These are phyloP conservation scores for Brachionus paranguensis DNA, from an alignment of 1,140 invertebrate genomes.

Conservation along the genomic window DNA sequence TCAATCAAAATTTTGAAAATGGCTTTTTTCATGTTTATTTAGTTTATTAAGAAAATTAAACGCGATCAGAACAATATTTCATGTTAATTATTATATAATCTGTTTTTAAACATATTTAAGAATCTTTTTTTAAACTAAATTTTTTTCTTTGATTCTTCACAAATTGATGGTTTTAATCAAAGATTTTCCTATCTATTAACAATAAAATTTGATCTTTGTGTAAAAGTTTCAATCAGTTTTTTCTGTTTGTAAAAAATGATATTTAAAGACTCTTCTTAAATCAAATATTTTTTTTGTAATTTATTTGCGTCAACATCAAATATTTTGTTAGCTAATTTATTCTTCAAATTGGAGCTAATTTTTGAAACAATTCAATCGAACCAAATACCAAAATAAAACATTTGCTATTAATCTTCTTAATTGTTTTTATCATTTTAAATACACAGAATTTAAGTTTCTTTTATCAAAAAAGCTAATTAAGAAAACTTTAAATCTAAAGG, in stretches of 20 bases:
- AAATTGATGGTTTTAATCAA: not conserved
- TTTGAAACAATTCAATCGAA: not conserved
- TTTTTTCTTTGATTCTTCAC: not conserved
- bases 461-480: not conserved
- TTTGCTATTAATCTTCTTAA: not conserved
- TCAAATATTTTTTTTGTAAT: no score
- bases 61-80: not conserved
- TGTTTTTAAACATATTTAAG: not conserved
- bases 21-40: not conserved
- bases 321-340: not conserved
- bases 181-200: not conserved
- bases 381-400: not conserved
- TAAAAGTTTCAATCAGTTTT: not conserved
- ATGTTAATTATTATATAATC: not conserved
- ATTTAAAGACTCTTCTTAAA: not conserved
- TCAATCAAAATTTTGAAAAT: not conserved
- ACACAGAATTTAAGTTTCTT: not conserved
- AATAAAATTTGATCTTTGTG: not conserved
- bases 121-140: not conserved
- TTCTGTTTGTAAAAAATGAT: not conserved
- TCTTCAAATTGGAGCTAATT: not conserved
- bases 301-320: no score
- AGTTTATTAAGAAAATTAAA: not conserved
- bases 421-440: not conserved
- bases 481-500: no score